A percentile compares a stretch with the other conserved stretches of the same genome.
Conservation (phyloP, 2,113 vertebrate genomes). For the Urocitellus parryii region DNA sequence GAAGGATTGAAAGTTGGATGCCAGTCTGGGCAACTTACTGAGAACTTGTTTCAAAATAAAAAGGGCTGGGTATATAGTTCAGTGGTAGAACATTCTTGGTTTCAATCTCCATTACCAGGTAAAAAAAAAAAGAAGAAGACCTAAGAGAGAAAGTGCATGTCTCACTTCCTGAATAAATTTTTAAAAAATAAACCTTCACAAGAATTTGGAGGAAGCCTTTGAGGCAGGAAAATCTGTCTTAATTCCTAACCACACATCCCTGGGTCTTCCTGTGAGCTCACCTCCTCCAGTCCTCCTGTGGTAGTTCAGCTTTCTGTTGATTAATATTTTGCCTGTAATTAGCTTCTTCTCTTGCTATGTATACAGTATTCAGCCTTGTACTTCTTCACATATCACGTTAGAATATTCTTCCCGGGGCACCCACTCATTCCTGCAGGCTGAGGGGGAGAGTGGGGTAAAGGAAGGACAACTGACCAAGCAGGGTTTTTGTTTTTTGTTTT, state of each 20-base stretch:
- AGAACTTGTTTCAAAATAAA: no score
- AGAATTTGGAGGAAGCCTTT: background rate
- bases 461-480: background rate
- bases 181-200: slow-evolving; percentile 16
- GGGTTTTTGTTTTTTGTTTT: background rate
- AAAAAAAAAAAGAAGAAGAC: no score
- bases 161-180: slow-evolving; percentile 7
- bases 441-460: background rate
- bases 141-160: background rate
- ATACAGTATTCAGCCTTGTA: rapidly evolving
- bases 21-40: no score
- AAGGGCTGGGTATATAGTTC: no score
- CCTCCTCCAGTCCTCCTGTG: background rate
- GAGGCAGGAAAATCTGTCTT: background rate
- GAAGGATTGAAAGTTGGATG: no score
- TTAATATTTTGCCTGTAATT: background rate
- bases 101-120: no score
- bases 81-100: no score
- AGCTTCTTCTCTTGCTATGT: background rate
- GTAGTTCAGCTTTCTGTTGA: background rate
- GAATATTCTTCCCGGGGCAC: background rate
- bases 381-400: background rate
- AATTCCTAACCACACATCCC: background rate
- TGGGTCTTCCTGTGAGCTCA: background rate
- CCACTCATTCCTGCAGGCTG: background rate